A percentile compares a stretch with the other conserved stretches of the same genome.
These are phyloP conservation scores for Willowsia nigromaculata DNA, from an alignment of 2,888 invertebrate species.

Conservation along the genomic window DNA sequence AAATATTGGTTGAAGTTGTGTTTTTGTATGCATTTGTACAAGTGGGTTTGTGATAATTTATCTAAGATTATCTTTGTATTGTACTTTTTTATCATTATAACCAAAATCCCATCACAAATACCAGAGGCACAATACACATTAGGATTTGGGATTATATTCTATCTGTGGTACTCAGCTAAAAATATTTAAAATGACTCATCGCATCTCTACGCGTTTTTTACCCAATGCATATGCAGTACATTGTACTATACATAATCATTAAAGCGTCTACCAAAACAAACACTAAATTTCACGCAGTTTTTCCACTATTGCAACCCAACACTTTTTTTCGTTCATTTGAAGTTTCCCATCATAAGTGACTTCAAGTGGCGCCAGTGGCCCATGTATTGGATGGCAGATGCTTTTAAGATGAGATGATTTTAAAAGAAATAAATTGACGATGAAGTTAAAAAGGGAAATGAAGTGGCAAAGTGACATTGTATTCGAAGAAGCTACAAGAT, in stretches of 20 bases:
- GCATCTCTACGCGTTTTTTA: background rate
- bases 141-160: no score
- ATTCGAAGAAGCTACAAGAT: no score
- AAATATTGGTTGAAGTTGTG: no score
- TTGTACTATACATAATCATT: background rate
- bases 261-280: constrained; percentile 9
- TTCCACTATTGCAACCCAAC: background rate
- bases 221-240: background rate
- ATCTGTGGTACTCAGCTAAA: no score
- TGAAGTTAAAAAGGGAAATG: background rate
- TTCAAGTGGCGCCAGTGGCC: background rate
- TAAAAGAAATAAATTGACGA: background rate
- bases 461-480: no score
- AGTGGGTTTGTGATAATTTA: no score
- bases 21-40: no score
- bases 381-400: no score
- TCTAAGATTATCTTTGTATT: no score
- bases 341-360: background rate
- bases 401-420: background rate
- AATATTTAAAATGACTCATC: constrained; percentile 40
- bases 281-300: background rate
- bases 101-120: no score
- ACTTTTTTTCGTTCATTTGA: background rate
- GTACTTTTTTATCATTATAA: no score
- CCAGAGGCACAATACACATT: no score